phyloP scores from a whole-genome alignment of 2,888 invertebrate genomes.

The Caenorhabditis becei region DNA sequence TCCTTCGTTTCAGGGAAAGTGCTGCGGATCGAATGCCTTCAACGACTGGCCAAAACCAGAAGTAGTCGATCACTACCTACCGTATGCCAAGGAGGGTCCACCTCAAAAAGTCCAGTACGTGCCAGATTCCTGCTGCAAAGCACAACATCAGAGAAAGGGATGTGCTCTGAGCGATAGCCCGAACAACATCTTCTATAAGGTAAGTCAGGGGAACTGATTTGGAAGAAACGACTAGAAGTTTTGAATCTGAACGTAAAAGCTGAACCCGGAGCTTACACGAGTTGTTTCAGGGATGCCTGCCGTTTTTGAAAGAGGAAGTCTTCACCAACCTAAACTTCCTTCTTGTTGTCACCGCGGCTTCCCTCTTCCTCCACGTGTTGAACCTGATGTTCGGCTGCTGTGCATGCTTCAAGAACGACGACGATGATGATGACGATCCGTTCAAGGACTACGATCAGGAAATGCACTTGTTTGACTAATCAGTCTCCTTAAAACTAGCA shows the following conservation, averaged over 20 bases:
- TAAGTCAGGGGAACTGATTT: no score
- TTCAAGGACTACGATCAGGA: constrained; percentile 58
- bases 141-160: constrained; percentile 42
- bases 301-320: constrained; percentile 56
- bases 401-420: constrained; percentile 49
- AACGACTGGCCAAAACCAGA: constrained; percentile 63
- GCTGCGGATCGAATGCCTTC: constrained; percentile 63
- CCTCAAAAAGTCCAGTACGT: constrained; percentile 50
- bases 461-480: constrained; percentile 56
- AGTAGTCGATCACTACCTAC: constrained; percentile 50
- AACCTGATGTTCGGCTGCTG: constrained; percentile 47
- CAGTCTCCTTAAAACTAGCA: no score
- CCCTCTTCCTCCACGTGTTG: constrained; percentile 42
- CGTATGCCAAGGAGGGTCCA: constrained; percentile 31
- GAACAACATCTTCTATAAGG: constrained; percentile 65
- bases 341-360: constrained; percentile 57
- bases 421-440: constrained; percentile 38
- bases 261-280: no score
- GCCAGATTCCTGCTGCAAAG: constrained; percentile 66
- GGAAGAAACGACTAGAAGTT: no score
- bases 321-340: constrained; percentile 63
- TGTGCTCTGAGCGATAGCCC: constrained; percentile 65
- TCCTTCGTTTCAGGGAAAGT: constrained; percentile 56
- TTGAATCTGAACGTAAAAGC: no score
- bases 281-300: constrained; percentile 61